Conservation (phyloP, 1,140 invertebrate species). For the Diorhabda sublineata region DNA sequence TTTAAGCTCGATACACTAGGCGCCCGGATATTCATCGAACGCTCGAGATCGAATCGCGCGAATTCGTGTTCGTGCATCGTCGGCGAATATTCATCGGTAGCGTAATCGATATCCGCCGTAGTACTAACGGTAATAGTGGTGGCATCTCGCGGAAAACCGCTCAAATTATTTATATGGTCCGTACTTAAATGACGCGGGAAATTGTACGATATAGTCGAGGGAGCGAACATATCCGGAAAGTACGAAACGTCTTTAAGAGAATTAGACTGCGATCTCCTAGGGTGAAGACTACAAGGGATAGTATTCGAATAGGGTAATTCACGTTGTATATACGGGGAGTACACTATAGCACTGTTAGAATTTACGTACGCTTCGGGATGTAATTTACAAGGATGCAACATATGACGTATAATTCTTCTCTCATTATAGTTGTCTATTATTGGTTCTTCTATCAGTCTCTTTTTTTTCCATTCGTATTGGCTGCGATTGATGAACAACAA, state of each 20-base stretch:
- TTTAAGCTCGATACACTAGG: background rate
- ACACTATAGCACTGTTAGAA: conserved; percentile 49
- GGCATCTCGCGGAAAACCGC: conserved; percentile 4
- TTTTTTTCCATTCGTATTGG: conserved; percentile 54
- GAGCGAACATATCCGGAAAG: conserved; percentile 54
- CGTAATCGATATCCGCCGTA: background rate
- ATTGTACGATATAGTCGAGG: conserved; percentile 44
- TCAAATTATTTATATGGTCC: background rate
- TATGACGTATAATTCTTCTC: conserved; percentile 31
- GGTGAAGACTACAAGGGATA: conserved; percentile 46
- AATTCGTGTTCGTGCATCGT: conserved; percentile 3
- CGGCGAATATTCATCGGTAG: background rate
- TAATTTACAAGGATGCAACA: conserved; percentile 44
- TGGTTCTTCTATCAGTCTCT: conserved; percentile 38
- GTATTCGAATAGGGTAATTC: conserved; percentile 46
- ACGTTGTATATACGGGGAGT: conserved; percentile 41
- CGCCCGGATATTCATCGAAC: background rate
- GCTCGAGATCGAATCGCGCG: background rate
- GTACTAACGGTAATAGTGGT: background rate
- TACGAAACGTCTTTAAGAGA: conserved; percentile 56
- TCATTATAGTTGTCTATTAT: conserved; percentile 29
- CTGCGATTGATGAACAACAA: conserved; percentile 74
- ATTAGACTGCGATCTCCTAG: conserved; percentile 48
- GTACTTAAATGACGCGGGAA: background rate
- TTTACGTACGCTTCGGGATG: conserved; percentile 48